Evolutionary conservation across 1,140 invertebrate genomes (phyloP), one percentile per base, ranked within the genome.

Genomic region (Venustaconcha ellipsiformis): DNA sequence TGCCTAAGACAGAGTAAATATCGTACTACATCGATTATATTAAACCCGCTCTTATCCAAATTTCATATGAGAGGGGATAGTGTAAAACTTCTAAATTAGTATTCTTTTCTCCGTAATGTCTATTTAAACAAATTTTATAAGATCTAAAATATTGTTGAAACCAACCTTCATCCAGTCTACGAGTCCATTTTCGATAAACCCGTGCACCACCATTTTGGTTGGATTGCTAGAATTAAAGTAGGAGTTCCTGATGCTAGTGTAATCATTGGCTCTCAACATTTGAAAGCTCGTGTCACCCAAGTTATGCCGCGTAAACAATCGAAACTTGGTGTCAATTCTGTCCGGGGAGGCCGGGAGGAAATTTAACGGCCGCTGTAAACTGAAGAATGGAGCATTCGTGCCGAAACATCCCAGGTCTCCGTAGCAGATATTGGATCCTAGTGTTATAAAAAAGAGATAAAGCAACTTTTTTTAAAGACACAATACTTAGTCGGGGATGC

Each of bases 341-440:
- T 96, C 94, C 0, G 95, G 97, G n/a, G 94, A 91, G 57, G 94
- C 94, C 4, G 96, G 97, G 17, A 97, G 88, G 90, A 96, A 95
- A 88, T 97, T 95, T 81, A 97, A 23, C 14, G 86, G 87, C 66
- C 87, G 66, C 0, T 84, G 69, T 20, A 86, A 87, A 87, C 97
- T 97, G 74, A 95, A 94, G 88, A 97, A 98, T 0, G 96, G 95
- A 0, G 95, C 95, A 2, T 95, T 94, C 80, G 97, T 95, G 80
- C 95, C 94, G 89, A 98, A 98, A 85, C 97, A 99, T 11, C 97
- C 97, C n/a, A 98, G 92, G 70, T 96, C 94, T 4, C 93, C 93
- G 86, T 98, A 99, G 86, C 97, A 99, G 1, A 97, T 94, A 20
- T 72, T 82, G 14, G 79, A 80, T 20, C 83, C 83, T 86, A 48